Evolutionary conservation across 2,113 vertebrate species (phyloP), one percentile per base, ranked within the genome.

Genomic region (Peromyscus maniculatus): DNA sequence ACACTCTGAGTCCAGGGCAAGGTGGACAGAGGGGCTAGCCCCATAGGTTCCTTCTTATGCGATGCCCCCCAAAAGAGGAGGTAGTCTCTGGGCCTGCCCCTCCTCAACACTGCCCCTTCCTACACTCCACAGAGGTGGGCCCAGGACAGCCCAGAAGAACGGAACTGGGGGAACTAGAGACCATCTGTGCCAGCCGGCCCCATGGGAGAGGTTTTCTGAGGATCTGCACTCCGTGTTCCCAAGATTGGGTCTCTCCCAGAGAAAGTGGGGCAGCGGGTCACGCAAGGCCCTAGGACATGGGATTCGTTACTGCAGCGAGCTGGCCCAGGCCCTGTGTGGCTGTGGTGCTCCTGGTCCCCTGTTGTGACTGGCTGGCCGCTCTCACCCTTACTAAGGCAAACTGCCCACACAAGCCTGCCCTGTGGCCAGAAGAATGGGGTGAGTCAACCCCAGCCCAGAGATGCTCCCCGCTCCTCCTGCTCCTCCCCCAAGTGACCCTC

Each of bases 211-310:
- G 92, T 90, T 89, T 93, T 74, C 86, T 88, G 69, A 97, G 96
- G 93, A 79, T 80, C 59, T 92, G 91, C 21, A 82, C 94, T 94
- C 75, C 11, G 0, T 80, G 88, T 96, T 89, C 95, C 74, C 43
- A 64, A 33, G 74, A 84, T 6, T 95, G 94, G 87, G 75, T 79
- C 92, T 0, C 1, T 91, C 95, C 92, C 87, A 87, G 57, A 15
- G 31, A 94, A 95, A 95, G 88, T 75, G 87, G 95, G 95, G 93
- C 90, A 95, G 89, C 66, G 0, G 96, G 91, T 97, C 94, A 97
- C 64, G 15, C 77, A 33, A 96, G 95, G 96, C 94, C 94, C 97
- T 67, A 87, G 71, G 77, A 86, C 92, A 89, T 4, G 1, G 87
- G 91, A 91, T 87, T 90, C 4, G 2, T 93, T 78, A 82, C 91